A percentile compares a stretch with the other conserved stretches of the same genome.
phyloP scores from a whole-genome alignment of 1,140 invertebrate genomes.

The Scylla paramamosain region DNA sequence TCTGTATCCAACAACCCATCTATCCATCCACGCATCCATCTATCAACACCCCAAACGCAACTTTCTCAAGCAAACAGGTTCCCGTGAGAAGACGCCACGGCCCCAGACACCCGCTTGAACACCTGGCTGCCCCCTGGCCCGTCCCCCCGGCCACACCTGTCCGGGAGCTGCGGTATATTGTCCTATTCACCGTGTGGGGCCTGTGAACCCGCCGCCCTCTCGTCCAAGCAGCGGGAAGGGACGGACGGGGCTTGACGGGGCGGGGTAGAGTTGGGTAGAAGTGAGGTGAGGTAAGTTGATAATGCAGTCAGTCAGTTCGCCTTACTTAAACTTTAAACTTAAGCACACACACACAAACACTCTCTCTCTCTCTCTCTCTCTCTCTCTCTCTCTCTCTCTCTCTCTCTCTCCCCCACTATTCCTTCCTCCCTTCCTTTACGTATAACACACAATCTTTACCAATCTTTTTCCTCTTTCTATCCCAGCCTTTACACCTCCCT shows the following conservation, averaged over 20 bases:
- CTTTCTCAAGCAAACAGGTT: neutral
- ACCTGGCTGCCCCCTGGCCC: neutral
- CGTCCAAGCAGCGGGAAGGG: neutral
- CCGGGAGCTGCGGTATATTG: neutral
- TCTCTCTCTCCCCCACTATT: neutral
- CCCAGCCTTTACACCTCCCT: too few relatives aligned
- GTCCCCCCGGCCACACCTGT: neutral
- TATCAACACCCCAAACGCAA: too few relatives aligned
- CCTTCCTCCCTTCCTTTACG: too few relatives aligned
- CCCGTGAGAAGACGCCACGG: neutral
- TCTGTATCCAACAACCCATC: too few relatives aligned
- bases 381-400: neutral
- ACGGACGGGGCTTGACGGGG: neutral
- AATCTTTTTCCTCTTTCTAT: too few relatives aligned
- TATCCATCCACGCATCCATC: too few relatives aligned
- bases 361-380: constrained; percentile 7
- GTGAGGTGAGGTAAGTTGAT: neutral
- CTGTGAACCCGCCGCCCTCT: too few relatives aligned
- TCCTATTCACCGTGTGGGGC: neutral
- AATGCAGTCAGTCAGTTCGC: neutral
- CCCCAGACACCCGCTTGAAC: neutral
- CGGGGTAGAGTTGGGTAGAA: neutral
- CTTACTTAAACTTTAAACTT: neutral
- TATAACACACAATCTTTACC: too few relatives aligned
- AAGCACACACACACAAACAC: neutral